Evolutionary conservation across 2,797 vertebrate species (phyloP), one percentile per base, ranked within the genome.

Genomic region (Rhynchotus rufescens): DNA sequence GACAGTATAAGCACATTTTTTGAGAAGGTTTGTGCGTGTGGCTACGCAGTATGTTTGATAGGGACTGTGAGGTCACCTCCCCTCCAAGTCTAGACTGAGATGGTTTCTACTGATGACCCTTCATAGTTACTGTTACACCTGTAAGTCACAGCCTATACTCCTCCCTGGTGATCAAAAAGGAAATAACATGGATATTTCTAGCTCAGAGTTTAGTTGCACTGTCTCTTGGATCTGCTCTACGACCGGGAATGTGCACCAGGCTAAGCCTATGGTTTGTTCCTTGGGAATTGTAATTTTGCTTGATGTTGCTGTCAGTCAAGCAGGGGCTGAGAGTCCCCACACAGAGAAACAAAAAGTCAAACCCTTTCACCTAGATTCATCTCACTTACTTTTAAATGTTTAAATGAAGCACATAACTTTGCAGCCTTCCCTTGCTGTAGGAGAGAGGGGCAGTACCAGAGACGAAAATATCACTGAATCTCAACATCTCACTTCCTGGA

Each of bases 401-500:
- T 73, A 80, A 87, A 52, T 72, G 73, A 94, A 91, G 78, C 47
- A 73, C 25, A 17, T 57, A 20, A 81, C 11, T 93, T 73, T 7
- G 3, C 66, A 92, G 76, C 57, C 30, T 59, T 80, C 80, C n/a
- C 54, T n/a, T 6, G 66, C 79, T 89, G 8, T 77, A 82, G 81
- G 78, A 82, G 30, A 74, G 75, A 76, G 10, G 32, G 60, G 91
- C 38, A 72, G n/a, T 52, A 25, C 60, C 78, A 90, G 81, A 38
- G 28, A 88, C 49, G 47, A 84, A 84, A 90, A 8, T 16, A 64
- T 21, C 23, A 80, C 60, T 90, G 81, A 90, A 60, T 67, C 78
- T 61, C 77, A 49, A 12, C 78, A 32, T 69, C 74, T 90, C 64
- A 73, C 84, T 92, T 88, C 82, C 65, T 91, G 69, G 42, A 74